Evolutionary conservation across 2,113 vertebrate genomes (phyloP).

Genomic region (Isichthys henryi): DNA sequence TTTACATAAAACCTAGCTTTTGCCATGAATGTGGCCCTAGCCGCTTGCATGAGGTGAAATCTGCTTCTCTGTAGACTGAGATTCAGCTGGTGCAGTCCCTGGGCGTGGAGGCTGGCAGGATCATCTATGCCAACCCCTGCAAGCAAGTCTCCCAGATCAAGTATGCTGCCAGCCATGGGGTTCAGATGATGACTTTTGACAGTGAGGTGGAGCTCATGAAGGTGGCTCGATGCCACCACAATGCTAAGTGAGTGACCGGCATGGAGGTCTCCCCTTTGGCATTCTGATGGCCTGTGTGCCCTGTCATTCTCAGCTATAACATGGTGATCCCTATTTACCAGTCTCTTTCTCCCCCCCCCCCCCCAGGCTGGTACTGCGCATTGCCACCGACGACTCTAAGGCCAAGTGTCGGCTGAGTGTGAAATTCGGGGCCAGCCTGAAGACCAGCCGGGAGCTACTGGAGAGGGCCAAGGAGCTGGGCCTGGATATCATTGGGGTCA

Average conservation of each 20-base stretch:
- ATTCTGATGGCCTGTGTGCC: neutral
- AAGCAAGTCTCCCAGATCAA: slow-evolving; percentile 98
- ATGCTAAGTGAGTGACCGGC: slow-evolving; percentile 79
- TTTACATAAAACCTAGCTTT: neutral
- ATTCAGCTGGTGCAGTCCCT: slow-evolving; percentile 88
- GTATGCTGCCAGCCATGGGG: slow-evolving; percentile 83
- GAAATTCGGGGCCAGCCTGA: slow-evolving; percentile 90
- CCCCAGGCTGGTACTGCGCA: slow-evolving; percentile 83
- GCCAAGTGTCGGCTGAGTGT: slow-evolving; percentile 87
- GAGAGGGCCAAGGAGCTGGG: slow-evolving; percentile 82
- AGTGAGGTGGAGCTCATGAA: slow-evolving; percentile 94
- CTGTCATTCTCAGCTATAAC: neutral
- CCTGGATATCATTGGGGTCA: slow-evolving; percentile 85
- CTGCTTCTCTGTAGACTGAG: slow-evolving; percentile 66
- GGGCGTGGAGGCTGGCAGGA: slow-evolving; percentile 79
- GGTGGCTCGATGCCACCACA: slow-evolving; percentile 82
- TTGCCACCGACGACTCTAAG: slow-evolving; percentile 93
- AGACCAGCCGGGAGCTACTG: slow-evolving; percentile 79
- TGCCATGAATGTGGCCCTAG: neutral
- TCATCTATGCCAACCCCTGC: slow-evolving; percentile 98
- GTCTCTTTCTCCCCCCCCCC: neutral
- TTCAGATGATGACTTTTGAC: slow-evolving; percentile 98
- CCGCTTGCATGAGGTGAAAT: neutral
- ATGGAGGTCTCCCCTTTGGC: neutral
- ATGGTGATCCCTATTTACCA: neutral